A percentile compares a stretch with the other conserved stretches of the same genome.
phyloP scores from a whole-genome alignment of 2,113 vertebrate genomes.

The Microcebus ravelobensis region DNA sequence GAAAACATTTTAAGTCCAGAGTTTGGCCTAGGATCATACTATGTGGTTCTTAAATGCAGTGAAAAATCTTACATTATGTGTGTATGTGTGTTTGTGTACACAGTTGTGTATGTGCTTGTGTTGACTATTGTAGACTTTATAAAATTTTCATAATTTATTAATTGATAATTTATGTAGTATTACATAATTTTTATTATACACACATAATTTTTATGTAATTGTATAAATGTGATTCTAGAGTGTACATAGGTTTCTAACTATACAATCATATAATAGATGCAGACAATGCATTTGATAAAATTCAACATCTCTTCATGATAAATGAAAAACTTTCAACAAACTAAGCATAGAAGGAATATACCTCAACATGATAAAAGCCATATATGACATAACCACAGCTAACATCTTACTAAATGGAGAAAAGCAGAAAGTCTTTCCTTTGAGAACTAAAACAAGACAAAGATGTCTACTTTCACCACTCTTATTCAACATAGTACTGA shows the following conservation, averaged over 20 bases:
- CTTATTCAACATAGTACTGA: no score
- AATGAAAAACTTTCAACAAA: background rate
- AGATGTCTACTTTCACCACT: no score
- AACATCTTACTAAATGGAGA: no score
- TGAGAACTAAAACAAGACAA: no score
- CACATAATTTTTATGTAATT: background rate
- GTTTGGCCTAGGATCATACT: background rate
- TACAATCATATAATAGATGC: no score
- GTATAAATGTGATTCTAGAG: background rate
- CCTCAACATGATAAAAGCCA: no score
- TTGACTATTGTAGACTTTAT: background rate
- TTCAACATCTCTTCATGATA: background rate
- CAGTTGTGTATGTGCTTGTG: background rate
- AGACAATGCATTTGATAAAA: background rate
- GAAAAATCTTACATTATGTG: background rate
- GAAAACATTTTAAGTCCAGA: background rate
- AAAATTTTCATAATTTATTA: background rate
- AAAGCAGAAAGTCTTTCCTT: no score
- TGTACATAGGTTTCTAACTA: background rate
- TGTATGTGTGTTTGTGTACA: background rate
- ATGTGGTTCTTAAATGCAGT: background rate
- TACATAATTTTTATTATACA: background rate
- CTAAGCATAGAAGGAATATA: no score
- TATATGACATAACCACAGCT: no score
- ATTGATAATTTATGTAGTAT: background rate